A percentile compares a stretch with the other conserved stretches of the same genome.
These are phyloP conservation scores for Ctenomys sociabilis DNA, from an alignment of 2,113 vertebrate species.

Conservation along the genomic window DNA sequence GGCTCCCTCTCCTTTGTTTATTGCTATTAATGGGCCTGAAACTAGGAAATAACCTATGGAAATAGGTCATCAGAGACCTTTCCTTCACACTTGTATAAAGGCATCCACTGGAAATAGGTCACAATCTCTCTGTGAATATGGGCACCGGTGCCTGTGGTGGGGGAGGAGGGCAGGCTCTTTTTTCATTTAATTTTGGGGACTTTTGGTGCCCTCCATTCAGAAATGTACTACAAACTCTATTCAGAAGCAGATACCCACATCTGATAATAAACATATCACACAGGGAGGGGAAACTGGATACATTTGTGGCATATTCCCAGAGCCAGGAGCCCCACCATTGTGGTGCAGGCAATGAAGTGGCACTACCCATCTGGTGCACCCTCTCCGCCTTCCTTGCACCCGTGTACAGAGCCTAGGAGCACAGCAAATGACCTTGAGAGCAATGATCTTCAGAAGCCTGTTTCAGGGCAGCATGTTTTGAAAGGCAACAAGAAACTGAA, in stretches of 20 bases:
- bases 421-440: not conserved
- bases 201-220: not conserved
- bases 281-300: not conserved
- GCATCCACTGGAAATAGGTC: constrained; percentile 31
- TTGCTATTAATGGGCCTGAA: not conserved
- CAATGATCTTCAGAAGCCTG: not conserved
- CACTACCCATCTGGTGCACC: not conserved
- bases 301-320: not conserved
- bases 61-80: constrained; percentile 59
- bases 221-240: not conserved
- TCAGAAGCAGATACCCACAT: not conserved
- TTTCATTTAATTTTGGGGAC: not conserved
- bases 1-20: constrained; percentile 82
- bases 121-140: too few species aligned
- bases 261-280: constrained; percentile 9
- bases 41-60: constrained; percentile 63
- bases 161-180: not conserved
- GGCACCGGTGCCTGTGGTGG: rapidly evolving
- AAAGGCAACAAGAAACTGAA: not conserved
- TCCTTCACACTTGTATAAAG: not conserved
- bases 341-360: not conserved
- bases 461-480: not conserved
- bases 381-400: not conserved
- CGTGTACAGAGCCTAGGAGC: not conserved
- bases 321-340: not conserved